Base-by-base conservation (phyloP, 2,888 invertebrate genomes). In the Drosophila maculinotata region DNA sequence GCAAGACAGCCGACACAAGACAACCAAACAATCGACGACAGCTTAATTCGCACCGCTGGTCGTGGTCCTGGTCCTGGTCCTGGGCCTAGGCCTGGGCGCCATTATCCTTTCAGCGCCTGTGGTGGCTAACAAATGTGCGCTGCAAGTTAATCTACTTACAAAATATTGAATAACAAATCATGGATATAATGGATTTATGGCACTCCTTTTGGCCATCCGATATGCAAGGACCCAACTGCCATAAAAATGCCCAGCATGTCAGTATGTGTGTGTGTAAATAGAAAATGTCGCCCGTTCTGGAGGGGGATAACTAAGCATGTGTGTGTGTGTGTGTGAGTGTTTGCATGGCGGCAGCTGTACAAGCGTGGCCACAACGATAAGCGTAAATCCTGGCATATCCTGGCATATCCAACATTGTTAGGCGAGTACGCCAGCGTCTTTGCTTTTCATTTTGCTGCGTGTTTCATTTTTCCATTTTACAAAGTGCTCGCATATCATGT, bases 151-250 rank as follows among this genome's bases (percentile, higher is more conserved):
- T 90, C 90, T 88, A 76, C 82, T 87, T 81, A 81, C 85, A 89
- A 89, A 89, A 89, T 90, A 90, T 90, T 90, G 87, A 88, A 90
- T 88, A 89, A 89, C 88, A 89, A 90, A 90, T 89, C 89, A 89
- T 88, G 81, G 76, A 71, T 75, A 82, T 89, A 90, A 88, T 88
- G 86, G 88, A 89, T 89, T 90, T 90, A 87, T 87, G 74, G 74
- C 77, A 79, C 87, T 82, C 75, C 78, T 69, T 69, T 79, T 63
- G 68, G 76, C 80, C 87, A 86, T 86, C 73, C 63, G 74, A 76
- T 79, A 78, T 69, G 69, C 64, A 58, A 35, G 58, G 79, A 67
- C 66, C 69, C 78, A 51, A 15, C 30, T 25, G 69, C 81, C 62
- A 82, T 84, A 87, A 82, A 82, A 81, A 87, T 79, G 68, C 63